Percentiles rank a stretch among this genome's conserved stretches.
Evolutionary conservation across 2,797 vertebrate species (phyloP).

Genomic region (Apodemus agrarius): DNA sequence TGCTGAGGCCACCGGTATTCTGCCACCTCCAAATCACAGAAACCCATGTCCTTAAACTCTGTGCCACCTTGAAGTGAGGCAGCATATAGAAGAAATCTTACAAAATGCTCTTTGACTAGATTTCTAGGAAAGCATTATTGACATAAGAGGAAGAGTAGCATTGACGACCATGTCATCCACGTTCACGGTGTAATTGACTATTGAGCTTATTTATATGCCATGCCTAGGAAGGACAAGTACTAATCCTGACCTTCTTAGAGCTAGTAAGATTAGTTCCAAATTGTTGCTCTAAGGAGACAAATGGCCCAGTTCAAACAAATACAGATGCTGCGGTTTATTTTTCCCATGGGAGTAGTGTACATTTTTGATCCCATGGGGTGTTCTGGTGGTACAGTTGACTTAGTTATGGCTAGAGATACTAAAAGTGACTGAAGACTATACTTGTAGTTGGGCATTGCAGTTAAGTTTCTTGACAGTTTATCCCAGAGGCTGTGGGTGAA

Average conservation of each 20-base stretch:
- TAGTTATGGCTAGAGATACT: conserved; percentile 8
- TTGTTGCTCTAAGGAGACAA: neutral
- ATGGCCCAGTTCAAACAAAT: neutral
- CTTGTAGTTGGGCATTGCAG: neutral
- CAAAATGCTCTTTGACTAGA: neutral
- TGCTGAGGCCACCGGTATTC: neutral
- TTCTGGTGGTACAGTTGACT: neutral
- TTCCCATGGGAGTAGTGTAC: neutral
- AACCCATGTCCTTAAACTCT: neutral
- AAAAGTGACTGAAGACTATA: conserved; percentile 38
- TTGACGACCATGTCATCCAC: neutral
- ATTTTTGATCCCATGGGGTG: neutral
- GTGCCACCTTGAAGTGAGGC: neutral
- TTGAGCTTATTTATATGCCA: neutral
- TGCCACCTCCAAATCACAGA: neutral
- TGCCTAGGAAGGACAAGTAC: neutral
- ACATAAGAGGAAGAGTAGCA: neutral
- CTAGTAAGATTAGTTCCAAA: neutral
- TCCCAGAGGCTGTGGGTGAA: neutral
- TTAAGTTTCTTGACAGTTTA: conserved; percentile 57
- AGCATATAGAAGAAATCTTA: neutral
- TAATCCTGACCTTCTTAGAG: neutral
- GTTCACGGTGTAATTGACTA: neutral
- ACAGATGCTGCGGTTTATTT: conserved; percentile 2
- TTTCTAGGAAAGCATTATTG: conserved; percentile 29